These are phyloP conservation scores for Hycleus phaleratus DNA, from an alignment of 1,140 invertebrate genomes.

Conservation along the genomic window DNA sequence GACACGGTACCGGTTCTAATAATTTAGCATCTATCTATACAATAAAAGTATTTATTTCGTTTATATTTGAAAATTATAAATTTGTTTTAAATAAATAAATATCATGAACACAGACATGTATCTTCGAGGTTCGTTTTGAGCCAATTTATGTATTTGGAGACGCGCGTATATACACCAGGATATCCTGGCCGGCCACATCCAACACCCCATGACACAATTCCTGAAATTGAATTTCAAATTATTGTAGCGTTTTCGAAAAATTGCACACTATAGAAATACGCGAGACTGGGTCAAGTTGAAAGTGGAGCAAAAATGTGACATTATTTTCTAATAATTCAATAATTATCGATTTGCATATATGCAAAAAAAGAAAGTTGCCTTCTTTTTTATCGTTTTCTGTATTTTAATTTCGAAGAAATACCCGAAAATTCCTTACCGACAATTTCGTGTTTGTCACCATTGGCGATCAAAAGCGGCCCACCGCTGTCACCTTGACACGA, in stretches of 20 bases:
- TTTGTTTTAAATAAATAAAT: conserved; percentile 1
- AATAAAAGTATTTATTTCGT: background rate
- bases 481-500: conserved; percentile 81
- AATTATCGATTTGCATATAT: background rate
- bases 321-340: background rate
- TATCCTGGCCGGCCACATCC: conserved; percentile 55
- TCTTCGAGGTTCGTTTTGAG: conserved; percentile 53
- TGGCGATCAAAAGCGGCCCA: conserved; percentile 66
- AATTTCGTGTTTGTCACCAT: conserved; percentile 62
- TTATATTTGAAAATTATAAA: background rate
- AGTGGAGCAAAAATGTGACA: background rate
- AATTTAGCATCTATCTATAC: too few species aligned
- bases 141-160: conserved; percentile 60
- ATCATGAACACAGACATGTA: conserved; percentile 48
- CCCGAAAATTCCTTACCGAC: conserved; percentile 49
- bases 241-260: background rate
- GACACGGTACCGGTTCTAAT: background rate
- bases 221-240: conserved; percentile 27
- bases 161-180: conserved; percentile 65
- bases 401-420: too few species aligned
- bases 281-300: background rate
- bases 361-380: background rate
- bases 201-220: conserved; percentile 60
- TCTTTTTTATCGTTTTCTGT: background rate
- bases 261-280: background rate